Percentiles rank a stretch among this genome's conserved stretches.
These are phyloP conservation scores for Bostrychus sinensis DNA, from an alignment of 2,113 vertebrate genomes.

Conservation along the genomic window DNA sequence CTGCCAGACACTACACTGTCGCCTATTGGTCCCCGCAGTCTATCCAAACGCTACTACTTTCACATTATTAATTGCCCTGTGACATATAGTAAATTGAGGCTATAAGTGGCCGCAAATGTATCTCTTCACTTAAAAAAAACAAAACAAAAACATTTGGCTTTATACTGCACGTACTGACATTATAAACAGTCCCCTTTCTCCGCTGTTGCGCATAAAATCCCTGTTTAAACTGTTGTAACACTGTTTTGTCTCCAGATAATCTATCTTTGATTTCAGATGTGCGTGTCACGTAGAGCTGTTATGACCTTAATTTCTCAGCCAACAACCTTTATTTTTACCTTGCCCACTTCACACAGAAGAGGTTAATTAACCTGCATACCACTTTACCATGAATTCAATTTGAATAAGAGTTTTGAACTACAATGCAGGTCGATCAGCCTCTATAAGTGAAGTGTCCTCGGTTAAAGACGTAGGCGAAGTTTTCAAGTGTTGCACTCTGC, in stretches of 20 bases:
- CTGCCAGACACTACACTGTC: not conserved
- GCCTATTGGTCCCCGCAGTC: not conserved
- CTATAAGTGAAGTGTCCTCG: constrained; percentile 33
- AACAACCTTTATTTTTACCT: not conserved
- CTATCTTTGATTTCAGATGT: not conserved
- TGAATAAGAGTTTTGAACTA: constrained; percentile 16
- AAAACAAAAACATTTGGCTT: no score
- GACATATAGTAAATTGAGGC: not conserved
- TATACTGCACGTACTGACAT: not conserved
- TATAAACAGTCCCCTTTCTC: not conserved
- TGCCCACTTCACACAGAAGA: constrained; percentile 19
- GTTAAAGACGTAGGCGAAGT: constrained; percentile 29
- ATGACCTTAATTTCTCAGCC: not conserved
- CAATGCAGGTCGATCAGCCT: constrained; percentile 23
- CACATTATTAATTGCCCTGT: not conserved
- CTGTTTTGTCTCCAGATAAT: not conserved
- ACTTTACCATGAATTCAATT: constrained; percentile 52
- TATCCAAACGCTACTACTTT: not conserved
- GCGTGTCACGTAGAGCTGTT: no score
- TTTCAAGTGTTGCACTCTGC: constrained; percentile 50
- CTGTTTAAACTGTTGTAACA: not conserved
- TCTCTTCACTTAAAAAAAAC: not conserved
- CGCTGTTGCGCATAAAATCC: not conserved
- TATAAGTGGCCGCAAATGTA: not conserved
- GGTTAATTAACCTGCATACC: constrained; percentile 47